Conservation (phyloP, 2,888 invertebrate genomes). For the Sussaba pulchella region DNA sequence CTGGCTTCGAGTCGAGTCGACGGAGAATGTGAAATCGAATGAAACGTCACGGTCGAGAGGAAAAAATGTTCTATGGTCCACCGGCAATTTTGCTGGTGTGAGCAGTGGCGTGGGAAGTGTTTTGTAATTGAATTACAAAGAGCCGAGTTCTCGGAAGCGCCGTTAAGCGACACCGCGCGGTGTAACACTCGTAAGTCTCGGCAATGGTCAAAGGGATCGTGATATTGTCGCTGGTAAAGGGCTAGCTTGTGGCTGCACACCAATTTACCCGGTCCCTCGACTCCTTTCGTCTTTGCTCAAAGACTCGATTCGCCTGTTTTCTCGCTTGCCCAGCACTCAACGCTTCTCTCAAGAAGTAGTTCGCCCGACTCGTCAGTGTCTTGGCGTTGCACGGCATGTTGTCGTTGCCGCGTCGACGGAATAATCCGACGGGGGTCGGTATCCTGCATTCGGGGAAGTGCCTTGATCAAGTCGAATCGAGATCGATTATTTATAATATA, state of each 20-base stretch:
- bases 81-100: constrained; percentile 1
- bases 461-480: too few species aligned
- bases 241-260: constrained; percentile 15
- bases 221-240: not conserved
- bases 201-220: not conserved
- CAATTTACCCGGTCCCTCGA: constrained; percentile 41
- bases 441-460: too few species aligned
- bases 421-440: not conserved
- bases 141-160: constrained; percentile 25
- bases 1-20: not conserved
- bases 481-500: too few species aligned
- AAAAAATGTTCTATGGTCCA: constrained; percentile 5
- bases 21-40: constrained; percentile 16
- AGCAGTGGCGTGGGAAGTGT: constrained; percentile 23
- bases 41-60: not conserved
- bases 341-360: constrained; percentile 35
- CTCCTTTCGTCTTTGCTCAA: constrained; percentile 6
- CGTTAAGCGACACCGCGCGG: constrained; percentile 20
- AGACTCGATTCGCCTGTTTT: constrained; percentile 34
- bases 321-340: constrained; percentile 4
- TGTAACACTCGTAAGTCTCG: not conserved
- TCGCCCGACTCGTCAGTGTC: constrained; percentile 39
- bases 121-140: constrained; percentile 37
- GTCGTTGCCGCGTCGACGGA: constrained; percentile 17
- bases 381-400: constrained; percentile 19